These are phyloP conservation scores for Rhinichthys osculus DNA, from an alignment of 2,797 vertebrate genomes.

Conservation along the genomic window DNA sequence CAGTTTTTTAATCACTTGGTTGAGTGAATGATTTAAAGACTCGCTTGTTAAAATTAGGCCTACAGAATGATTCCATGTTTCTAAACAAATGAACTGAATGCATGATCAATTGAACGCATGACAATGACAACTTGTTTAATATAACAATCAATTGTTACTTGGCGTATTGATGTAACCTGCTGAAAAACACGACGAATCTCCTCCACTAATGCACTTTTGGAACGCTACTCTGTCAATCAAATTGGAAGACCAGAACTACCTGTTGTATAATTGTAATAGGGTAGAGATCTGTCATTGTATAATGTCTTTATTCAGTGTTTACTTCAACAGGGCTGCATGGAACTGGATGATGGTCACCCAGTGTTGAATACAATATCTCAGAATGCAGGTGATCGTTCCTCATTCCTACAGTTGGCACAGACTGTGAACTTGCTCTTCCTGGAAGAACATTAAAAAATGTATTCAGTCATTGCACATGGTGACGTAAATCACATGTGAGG, in stretches of 20 bases:
- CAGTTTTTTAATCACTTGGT: neutral
- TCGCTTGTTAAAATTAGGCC: neutral
- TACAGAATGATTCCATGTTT: neutral
- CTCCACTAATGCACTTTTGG: neutral
- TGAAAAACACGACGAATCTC: neutral
- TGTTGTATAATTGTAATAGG: neutral
- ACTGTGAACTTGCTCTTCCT: neutral
- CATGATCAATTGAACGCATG: too few relatives aligned
- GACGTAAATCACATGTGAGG: neutral
- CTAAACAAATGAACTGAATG: neutral
- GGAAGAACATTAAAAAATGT: neutral
- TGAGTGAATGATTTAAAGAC: neutral
- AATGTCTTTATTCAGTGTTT: neutral
- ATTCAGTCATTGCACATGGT: neutral
- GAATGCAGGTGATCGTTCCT: neutral
- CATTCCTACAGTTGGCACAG: neutral
- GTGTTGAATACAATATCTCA: constrained; percentile 15
- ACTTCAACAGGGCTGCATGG: neutral
- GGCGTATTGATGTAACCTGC: too few relatives aligned
- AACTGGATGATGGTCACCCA: constrained; percentile 34
- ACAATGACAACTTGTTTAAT: too few relatives aligned
- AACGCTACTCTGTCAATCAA: neutral
- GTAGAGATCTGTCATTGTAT: neutral
- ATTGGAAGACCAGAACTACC: neutral
- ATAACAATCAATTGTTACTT: too few relatives aligned